phyloP scores from a whole-genome alignment of 2,888 invertebrate genomes.

The Amiota mariae region DNA sequence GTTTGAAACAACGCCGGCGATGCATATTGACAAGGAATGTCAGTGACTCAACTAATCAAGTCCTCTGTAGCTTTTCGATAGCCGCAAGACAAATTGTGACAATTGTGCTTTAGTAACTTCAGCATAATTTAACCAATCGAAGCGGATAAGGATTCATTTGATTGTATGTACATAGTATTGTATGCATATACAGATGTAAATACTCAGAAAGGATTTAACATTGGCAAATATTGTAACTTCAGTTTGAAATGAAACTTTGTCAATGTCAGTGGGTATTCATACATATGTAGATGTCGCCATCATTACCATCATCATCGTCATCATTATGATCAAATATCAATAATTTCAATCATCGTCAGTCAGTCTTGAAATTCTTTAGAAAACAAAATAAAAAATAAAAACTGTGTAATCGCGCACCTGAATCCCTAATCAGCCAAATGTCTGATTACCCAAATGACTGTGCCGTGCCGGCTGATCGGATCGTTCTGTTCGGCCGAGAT shows the following conservation, averaged over 20 bases:
- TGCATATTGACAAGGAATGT: conserved; percentile 12
- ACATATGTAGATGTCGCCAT: no score
- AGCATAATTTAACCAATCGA: background rate
- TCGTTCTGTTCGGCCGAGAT: conserved; percentile 39
- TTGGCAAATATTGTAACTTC: conserved; percentile 1
- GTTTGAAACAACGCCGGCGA: conserved; percentile 1
- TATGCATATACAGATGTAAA: background rate
- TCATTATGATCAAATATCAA: background rate
- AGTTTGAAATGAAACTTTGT: conserved; percentile 7
- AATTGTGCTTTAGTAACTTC: background rate
- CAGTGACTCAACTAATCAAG: conserved; percentile 1
- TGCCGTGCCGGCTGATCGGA: background rate
- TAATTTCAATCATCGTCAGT: conserved; percentile 14
- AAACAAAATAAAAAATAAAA: conserved; percentile 47
- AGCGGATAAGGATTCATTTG: conserved; percentile 4
- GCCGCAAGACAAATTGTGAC: conserved; percentile 7
- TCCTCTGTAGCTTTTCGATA: background rate
- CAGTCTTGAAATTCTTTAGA: conserved; percentile 58
- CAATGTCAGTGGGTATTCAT: background rate
- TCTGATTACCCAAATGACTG: background rate
- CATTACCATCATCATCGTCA: no score
- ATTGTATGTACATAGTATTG: no score
- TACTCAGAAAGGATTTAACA: no score
- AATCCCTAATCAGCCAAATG: conserved; percentile 58
- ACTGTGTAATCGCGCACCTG: conserved; percentile 63